Percentiles rank a stretch among this genome's conserved stretches.
Conservation (phyloP, 2,888 invertebrate genomes). For the Gastracanthus pulcherrimus region DNA sequence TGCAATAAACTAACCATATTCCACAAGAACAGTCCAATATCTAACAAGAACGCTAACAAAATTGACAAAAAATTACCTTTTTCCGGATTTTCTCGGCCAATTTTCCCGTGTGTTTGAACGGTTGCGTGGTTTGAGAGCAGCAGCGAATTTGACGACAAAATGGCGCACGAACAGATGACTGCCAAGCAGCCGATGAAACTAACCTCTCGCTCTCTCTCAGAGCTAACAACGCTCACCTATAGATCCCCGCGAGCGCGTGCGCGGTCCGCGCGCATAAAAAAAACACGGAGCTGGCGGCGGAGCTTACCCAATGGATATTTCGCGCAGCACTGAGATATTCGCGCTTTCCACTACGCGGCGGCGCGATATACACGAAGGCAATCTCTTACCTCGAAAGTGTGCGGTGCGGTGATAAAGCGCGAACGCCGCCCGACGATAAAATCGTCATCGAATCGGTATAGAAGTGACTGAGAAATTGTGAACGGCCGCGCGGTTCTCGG, state of each 20-base stretch:
- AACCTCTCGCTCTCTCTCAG: background rate
- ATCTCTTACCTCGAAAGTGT: background rate
- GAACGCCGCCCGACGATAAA: background rate
- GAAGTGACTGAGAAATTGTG: background rate
- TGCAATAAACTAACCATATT: background rate
- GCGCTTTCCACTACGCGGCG: background rate
- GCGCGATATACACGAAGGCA: too few species aligned
- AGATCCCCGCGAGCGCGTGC: too few species aligned
- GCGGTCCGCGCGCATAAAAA: too few species aligned
- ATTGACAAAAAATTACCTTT: background rate
- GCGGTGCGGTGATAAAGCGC: too few species aligned
- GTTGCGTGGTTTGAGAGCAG: background rate
- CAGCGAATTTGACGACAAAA: conserved; percentile 20
- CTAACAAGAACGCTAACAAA: background rate
- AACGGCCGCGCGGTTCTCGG: too few species aligned
- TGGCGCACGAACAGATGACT: conserved; percentile 12
- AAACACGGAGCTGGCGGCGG: too few species aligned
- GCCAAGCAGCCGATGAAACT: background rate
- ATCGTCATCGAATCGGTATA: conserved; percentile 31
- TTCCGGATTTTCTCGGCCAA: too few species aligned
- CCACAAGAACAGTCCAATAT: background rate
- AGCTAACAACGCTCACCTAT: too few species aligned
- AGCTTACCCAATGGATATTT: background rate
- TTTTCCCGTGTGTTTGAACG: background rate
- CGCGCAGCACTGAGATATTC: background rate